Conservation (phyloP, 2,888 invertebrate genomes). For the Cantharis flavilabris region DNA sequence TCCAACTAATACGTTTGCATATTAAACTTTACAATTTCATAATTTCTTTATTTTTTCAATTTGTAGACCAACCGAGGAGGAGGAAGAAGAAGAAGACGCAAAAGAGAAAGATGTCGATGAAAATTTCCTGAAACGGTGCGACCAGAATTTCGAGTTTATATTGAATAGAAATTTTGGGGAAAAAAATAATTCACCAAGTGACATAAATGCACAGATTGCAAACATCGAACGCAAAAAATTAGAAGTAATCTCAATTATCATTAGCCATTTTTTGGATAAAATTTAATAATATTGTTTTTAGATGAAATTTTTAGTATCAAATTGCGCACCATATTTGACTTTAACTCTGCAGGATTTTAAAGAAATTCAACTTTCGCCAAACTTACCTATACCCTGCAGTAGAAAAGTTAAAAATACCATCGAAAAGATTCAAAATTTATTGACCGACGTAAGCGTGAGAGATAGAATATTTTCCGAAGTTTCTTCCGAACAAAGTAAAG, state of each 20-base stretch:
- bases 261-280: neutral
- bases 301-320: constrained; percentile 60
- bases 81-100: neutral
- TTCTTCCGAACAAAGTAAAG: constrained; percentile 28
- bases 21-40: neutral
- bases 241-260: constrained; percentile 39
- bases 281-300: constrained; percentile 42
- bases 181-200: constrained; percentile 58
- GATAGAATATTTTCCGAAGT: constrained; percentile 47
- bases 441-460: constrained; percentile 43
- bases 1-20: neutral
- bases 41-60: neutral
- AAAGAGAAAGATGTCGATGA: constrained; percentile 3
- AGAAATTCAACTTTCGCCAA: constrained; percentile 52
- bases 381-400: constrained; percentile 48
- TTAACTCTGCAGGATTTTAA: constrained; percentile 58
- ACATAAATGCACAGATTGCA: constrained; percentile 61
- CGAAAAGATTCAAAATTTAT: constrained; percentile 42
- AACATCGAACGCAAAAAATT: constrained; percentile 51
- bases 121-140: constrained; percentile 19
- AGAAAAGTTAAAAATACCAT: constrained; percentile 40
- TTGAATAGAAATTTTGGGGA: constrained; percentile 45
- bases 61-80: neutral
- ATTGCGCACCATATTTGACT: constrained; percentile 64
- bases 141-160: constrained; percentile 35